Evolutionary conservation across 1,140 invertebrate species (phyloP).

Genomic region (Nixonia krombeini): DNA sequence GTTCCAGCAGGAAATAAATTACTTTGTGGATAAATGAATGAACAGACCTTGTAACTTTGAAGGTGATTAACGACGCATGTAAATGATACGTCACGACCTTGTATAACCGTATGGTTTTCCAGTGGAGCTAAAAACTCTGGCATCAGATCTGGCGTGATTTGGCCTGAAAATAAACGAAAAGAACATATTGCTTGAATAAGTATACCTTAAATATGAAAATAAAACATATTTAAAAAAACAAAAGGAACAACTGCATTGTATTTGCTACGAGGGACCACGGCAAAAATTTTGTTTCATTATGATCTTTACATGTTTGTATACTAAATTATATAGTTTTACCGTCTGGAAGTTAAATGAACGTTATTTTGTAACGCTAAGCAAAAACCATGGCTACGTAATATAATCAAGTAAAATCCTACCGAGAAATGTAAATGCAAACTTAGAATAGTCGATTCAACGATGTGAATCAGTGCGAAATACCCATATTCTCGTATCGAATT

Average conservation of each 20-base stretch:
- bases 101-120: conserved; percentile 88
- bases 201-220: not conserved
- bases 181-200: not conserved
- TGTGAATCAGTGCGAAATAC: conserved; percentile 50
- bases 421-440: no score
- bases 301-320: no score
- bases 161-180: conserved; percentile 54
- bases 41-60: conserved; percentile 83
- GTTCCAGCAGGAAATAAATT: not conserved
- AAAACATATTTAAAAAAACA: not conserved
- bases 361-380: conserved; percentile 25
- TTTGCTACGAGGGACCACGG: no score
- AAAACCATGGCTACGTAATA: no score
- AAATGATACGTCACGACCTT: conserved; percentile 88
- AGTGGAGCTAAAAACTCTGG: conserved; percentile 88
- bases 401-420: no score
- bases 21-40: conserved; percentile 3
- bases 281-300: no score
- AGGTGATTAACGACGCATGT: conserved; percentile 92
- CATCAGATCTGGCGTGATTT: conserved; percentile 71
- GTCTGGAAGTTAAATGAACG: no score
- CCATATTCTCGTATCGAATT: conserved; percentile 66
- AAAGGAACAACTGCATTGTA: no score
- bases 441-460: conserved; percentile 55
- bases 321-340: no score